Conservation (phyloP, 2,888 invertebrate genomes). For the Rambutsinella grinnellia region DNA sequence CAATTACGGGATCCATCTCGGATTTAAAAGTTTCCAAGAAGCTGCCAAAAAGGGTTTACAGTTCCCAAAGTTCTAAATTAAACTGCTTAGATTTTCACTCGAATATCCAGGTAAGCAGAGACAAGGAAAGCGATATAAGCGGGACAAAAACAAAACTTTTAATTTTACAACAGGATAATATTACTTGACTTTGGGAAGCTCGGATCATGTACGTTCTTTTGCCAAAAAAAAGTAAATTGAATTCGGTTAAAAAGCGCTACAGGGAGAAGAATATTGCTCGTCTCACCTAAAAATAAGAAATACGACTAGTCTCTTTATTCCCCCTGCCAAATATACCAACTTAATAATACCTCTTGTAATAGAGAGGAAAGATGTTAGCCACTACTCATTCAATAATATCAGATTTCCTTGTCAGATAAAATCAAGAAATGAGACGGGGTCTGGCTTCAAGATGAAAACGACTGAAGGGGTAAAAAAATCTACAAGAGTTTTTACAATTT, state of each 20-base stretch:
- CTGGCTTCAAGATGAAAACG: not conserved
- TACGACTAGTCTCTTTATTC: not conserved
- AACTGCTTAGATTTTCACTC: not conserved
- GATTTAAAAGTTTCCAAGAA: not conserved
- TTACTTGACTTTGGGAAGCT: no score
- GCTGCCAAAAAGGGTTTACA: not conserved
- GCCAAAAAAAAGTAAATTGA: not conserved
- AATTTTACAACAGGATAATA: no score
- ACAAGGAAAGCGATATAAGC: no score
- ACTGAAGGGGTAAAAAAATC: not conserved
- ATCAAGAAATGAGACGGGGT: not conserved
- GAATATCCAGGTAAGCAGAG: no score
- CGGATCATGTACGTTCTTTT: no score
- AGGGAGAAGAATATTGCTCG: not conserved
- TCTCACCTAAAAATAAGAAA: not conserved
- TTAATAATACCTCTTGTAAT: constrained; percentile 1
- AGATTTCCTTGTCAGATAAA: constrained; percentile 6
- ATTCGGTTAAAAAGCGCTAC: not conserved
- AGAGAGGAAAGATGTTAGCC: not conserved
- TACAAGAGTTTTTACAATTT: not conserved
- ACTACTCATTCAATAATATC: not conserved
- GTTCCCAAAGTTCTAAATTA: not conserved
- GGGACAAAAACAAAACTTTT: no score
- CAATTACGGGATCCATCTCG: not conserved
- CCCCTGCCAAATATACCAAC: not conserved